Evolutionary conservation across 2,888 invertebrate species (phyloP).

Genomic region (Serripes groenlandicus): DNA sequence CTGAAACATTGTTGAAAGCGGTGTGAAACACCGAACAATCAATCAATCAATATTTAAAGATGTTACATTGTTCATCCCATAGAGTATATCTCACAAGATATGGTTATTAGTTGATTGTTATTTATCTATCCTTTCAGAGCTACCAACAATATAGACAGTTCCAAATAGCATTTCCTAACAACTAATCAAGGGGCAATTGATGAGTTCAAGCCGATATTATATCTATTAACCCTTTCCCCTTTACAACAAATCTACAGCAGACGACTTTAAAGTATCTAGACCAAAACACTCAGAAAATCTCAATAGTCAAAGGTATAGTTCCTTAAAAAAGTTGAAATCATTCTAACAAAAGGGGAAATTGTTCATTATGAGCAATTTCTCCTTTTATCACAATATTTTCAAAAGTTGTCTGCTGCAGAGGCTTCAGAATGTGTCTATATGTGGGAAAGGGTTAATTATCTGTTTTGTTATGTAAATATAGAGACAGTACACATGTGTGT

Average conservation of each 20-base stretch:
- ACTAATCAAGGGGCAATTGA: neutral
- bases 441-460: no score
- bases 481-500: no score
- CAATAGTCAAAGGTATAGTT: neutral
- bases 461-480: no score
- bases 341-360: neutral
- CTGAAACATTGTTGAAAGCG: no score
- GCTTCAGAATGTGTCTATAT: no score
- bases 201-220: neutral
- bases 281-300: neutral
- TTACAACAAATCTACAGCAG: neutral
- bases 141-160: slow-evolving; percentile 55
- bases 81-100: neutral
- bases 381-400: slow-evolving; percentile 15
- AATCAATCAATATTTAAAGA: neutral
- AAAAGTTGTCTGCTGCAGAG: no score
- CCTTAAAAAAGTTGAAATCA: neutral
- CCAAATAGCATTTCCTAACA: slow-evolving; percentile 41
- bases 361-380: neutral
- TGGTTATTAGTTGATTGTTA: neutral
- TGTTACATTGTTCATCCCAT: neutral
- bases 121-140: slow-evolving; percentile 48
- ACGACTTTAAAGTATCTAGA: neutral
- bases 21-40: no score
- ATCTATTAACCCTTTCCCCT: neutral